Evolutionary conservation across 2,797 vertebrate genomes (phyloP).

Genomic region (Takifugu ocellatus): DNA sequence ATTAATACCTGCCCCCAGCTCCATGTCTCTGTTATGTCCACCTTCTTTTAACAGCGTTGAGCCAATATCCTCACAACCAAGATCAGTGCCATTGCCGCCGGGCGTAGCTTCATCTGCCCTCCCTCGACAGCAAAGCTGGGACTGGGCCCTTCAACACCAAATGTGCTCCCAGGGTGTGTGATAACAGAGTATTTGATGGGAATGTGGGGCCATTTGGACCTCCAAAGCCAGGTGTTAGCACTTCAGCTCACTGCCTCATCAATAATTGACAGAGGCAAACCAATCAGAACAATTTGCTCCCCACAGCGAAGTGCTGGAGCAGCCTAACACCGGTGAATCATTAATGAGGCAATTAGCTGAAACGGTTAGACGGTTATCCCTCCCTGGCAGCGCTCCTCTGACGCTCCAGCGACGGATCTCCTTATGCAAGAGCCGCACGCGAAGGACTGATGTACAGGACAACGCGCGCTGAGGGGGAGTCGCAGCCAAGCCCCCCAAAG

Average conservation of each 20-base stretch:
- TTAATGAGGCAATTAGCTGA: conserved; percentile 84
- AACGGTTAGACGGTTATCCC: conserved; percentile 77
- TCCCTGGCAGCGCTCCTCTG: conserved; percentile 65
- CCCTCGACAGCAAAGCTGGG: conserved; percentile 39
- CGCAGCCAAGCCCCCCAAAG: conserved; percentile 33
- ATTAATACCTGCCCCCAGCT: neutral
- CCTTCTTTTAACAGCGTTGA: conserved; percentile 36
- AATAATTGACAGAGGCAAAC: conserved; percentile 83
- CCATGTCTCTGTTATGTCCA: conserved; percentile 32
- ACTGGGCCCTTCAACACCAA: conserved; percentile 37
- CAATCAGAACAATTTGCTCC: conserved; percentile 84
- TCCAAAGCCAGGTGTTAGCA: conserved; percentile 78
- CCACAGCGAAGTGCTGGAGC: conserved; percentile 79
- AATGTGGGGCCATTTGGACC: conserved; percentile 69
- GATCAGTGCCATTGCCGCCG: conserved; percentile 52
- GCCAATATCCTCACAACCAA: conserved; percentile 44
- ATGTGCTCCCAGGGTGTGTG: conserved; percentile 60
- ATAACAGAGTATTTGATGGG: conserved; percentile 67
- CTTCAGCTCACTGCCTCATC: conserved; percentile 80
- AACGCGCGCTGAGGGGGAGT: conserved; percentile 29
- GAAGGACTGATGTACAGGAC: conserved; percentile 48
- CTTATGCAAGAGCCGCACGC: conserved; percentile 38
- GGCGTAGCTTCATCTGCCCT: conserved; percentile 49
- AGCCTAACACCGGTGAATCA: conserved; percentile 80
- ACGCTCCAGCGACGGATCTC: conserved; percentile 52